phyloP scores from a whole-genome alignment of 2,113 vertebrate species.

The Corynorhinus townsendii region DNA sequence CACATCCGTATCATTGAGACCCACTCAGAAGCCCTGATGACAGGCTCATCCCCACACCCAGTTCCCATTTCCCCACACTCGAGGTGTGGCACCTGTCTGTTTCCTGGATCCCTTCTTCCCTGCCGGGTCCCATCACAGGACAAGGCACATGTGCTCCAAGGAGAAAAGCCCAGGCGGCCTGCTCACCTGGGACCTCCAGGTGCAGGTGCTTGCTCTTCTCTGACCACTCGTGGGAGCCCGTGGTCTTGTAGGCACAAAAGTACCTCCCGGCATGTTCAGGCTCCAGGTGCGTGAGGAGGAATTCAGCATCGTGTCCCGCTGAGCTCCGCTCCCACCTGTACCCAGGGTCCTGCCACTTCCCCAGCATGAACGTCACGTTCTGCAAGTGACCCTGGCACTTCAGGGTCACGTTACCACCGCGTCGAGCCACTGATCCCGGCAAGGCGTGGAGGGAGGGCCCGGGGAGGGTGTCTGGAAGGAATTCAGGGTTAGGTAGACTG shows the following conservation, averaged over 20 bases:
- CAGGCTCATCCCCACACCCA: too few relatives aligned
- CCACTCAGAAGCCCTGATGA: not conserved
- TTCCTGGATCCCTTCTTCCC: not conserved
- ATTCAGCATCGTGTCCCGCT: not conserved
- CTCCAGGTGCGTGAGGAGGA: not conserved
- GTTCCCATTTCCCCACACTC: not conserved
- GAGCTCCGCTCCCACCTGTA: not conserved
- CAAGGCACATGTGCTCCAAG: not conserved
- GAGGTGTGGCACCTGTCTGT: not conserved
- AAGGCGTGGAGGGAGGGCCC: not conserved
- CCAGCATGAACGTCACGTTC: not conserved
- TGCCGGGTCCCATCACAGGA: not conserved
- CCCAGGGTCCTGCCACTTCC: not conserved
- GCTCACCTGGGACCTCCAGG: slow-evolving; percentile 47
- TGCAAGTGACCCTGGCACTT: not conserved
- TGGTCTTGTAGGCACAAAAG: slow-evolving; percentile 21
- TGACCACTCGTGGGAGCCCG: not conserved
- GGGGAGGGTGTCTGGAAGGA: slow-evolving; percentile 34
- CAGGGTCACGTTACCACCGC: not conserved
- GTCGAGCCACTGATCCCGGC: not conserved
- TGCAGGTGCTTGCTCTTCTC: not conserved
- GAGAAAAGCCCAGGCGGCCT: not conserved
- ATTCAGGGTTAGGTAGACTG: not conserved
- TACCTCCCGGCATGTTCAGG: not conserved
- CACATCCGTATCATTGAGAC: not conserved